phyloP scores from a whole-genome alignment of 1,140 invertebrate species.

The Eumeta japonica region DNA sequence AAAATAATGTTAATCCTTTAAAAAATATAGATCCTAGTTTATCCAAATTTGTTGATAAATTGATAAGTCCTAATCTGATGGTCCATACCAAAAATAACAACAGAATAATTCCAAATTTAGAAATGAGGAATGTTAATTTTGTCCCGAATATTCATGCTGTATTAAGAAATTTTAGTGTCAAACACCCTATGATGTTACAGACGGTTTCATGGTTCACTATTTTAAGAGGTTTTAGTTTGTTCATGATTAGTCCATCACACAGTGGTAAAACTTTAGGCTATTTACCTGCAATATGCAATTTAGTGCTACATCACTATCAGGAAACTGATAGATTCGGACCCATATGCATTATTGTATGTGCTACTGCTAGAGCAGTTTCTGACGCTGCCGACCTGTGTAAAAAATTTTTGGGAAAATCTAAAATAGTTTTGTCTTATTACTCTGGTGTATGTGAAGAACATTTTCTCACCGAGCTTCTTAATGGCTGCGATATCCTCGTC shows the following conservation, averaged over 20 bases:
- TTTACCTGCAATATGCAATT: constrained; percentile 46
- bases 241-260: constrained; percentile 38
- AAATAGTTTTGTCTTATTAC: constrained; percentile 30
- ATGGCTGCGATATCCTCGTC: constrained; percentile 39
- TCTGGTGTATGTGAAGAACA: constrained; percentile 30
- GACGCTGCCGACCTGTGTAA: constrained; percentile 22
- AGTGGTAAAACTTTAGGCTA: constrained; percentile 59
- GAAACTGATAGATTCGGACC: constrained; percentile 23
- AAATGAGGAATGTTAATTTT: constrained; percentile 31
- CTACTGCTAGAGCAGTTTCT: constrained; percentile 31
- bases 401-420: constrained; percentile 25
- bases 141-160: constrained; percentile 25
- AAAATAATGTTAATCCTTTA: constrained; percentile 36
- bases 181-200: constrained; percentile 40
- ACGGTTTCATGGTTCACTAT: constrained; percentile 50
- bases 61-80: constrained; percentile 35
- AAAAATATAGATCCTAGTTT: constrained; percentile 31
- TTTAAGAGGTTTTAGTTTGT: constrained; percentile 44
- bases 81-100: constrained; percentile 40
- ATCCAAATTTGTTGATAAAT: constrained; percentile 39
- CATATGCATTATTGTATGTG: constrained; percentile 36
- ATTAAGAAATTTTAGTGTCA: constrained; percentile 26
- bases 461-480: constrained; percentile 29
- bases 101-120: constrained; percentile 23
- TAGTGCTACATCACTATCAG: constrained; percentile 33